Conservation (phyloP, 1,140 invertebrate genomes). For the Cyrtorhinus lividipennis region DNA sequence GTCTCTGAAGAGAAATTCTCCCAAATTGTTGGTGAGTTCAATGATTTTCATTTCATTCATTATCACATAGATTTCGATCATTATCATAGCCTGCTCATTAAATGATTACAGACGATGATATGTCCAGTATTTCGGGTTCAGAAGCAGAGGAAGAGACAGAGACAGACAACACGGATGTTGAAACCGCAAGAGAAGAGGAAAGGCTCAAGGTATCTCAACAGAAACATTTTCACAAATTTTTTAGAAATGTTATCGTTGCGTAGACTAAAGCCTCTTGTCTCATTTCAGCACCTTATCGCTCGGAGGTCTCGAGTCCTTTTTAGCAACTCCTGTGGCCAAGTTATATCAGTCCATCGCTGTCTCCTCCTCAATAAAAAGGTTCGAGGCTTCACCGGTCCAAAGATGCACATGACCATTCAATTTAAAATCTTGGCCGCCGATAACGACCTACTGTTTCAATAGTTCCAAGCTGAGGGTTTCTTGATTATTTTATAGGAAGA, state of each 20-base stretch:
- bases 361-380: conserved; percentile 51
- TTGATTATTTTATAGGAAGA: conserved; percentile 21
- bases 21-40: conserved; percentile 29
- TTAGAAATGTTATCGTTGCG: too few relatives aligned
- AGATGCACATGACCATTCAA: neutral
- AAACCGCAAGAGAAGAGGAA: conserved; percentile 27
- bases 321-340: conserved; percentile 45
- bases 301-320: conserved; percentile 56
- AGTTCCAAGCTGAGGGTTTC: too few relatives aligned
- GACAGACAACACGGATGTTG: conserved; percentile 28
- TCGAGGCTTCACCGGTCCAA: conserved; percentile 17
- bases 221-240: too few relatives aligned
- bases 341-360: conserved; percentile 58
- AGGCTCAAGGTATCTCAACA: conserved; percentile 25
- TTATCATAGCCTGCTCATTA: neutral
- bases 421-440: too few relatives aligned
- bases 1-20: conserved; percentile 72
- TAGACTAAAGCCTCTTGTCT: neutral
- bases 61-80: too few relatives aligned
- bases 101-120: conserved; percentile 35
- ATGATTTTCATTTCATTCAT: too few relatives aligned
- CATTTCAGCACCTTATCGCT: conserved; percentile 34
- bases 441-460: too few relatives aligned
- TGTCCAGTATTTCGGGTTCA: conserved; percentile 59
- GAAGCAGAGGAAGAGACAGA: conserved; percentile 37